Base-by-base conservation (phyloP, 2,797 vertebrate genomes). In the Peromyscus attwateri region DNA sequence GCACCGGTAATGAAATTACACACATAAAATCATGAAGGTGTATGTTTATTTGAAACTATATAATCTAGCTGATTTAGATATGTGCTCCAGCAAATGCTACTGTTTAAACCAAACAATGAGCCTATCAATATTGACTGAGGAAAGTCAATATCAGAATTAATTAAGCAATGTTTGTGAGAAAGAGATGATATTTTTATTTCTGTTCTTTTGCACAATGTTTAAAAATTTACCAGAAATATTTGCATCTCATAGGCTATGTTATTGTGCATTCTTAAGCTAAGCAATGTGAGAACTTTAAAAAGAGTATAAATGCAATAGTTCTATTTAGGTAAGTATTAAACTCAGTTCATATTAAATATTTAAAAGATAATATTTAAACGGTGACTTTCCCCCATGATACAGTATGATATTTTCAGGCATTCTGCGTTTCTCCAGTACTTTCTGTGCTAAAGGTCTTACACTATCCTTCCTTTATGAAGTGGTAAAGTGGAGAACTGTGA, bases 351-450 rank as follows among this genome's bases (percentile, higher is more conserved):
- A 52, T 79, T 92, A 57, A 77, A n/a, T 82, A 92, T 87, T 93
- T 82, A 14, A 84, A 83, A 92, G 93, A 55, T 7, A 31, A 43
- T 93, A 83, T 95, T 92, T 94, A 89, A 89, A 43, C 3, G 46
- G 52, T 93, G 6, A 19, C 80, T 17, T 46, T 95, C 23, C 70
- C 71, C n/a, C 40, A 34, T 84, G 29, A 94, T 40, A 76, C 0
- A 77, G 0, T 34, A 75, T 70, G 27, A 75, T 43, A 77, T n/a
- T 84, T 62, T 73, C 49, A 40, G 1, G 73, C 29, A 49, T 88
- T 52, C 21, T 77, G 13, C 60, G 1, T 21, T 92, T 88, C 71
- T 46, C 16, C 19, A 79, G 37, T n/a, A 16, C 79, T 91, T 91
- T 77, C 43, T 95, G 79, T 43, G 87, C 14, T 89, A 40, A 82